phyloP scores from a whole-genome alignment of 2,888 invertebrate species.

The Tiliacea aurago region DNA sequence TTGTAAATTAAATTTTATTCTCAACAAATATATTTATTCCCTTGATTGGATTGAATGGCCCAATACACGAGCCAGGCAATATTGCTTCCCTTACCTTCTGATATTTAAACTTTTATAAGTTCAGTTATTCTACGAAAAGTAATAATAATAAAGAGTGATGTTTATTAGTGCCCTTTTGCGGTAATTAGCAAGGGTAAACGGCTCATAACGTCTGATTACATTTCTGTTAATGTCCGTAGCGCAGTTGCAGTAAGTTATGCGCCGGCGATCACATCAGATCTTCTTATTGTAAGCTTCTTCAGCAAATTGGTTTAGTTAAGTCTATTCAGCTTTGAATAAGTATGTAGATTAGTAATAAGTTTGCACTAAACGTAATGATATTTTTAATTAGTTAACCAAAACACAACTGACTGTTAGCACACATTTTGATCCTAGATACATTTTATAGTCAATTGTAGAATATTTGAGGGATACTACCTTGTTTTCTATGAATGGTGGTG shows the following conservation, averaged over 20 bases:
- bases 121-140: constrained; percentile 26
- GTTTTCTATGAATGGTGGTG: too few species aligned
- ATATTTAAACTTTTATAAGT: constrained; percentile 17
- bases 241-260: constrained; percentile 27
- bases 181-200: constrained; percentile 42
- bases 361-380: background rate
- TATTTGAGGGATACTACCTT: too few species aligned
- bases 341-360: constrained; percentile 9
- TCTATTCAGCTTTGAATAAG: constrained; percentile 6
- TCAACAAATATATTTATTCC: constrained; percentile 8
- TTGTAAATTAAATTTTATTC: constrained; percentile 15
- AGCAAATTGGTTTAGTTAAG: background rate
- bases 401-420: background rate
- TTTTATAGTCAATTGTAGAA: too few species aligned
- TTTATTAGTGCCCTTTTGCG: constrained; percentile 37
- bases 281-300: constrained; percentile 10
- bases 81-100: constrained; percentile 9
- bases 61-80: background rate
- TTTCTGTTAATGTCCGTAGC: constrained; percentile 30
- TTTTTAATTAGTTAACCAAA: background rate
- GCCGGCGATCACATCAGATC: background rate
- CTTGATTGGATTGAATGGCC: background rate
- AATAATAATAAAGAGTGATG: constrained; percentile 23
- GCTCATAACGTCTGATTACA: constrained; percentile 32
- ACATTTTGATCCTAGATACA: too few species aligned